These are phyloP conservation scores for Hydraecia micacea DNA, from an alignment of 2,888 invertebrate species.

Conservation along the genomic window DNA sequence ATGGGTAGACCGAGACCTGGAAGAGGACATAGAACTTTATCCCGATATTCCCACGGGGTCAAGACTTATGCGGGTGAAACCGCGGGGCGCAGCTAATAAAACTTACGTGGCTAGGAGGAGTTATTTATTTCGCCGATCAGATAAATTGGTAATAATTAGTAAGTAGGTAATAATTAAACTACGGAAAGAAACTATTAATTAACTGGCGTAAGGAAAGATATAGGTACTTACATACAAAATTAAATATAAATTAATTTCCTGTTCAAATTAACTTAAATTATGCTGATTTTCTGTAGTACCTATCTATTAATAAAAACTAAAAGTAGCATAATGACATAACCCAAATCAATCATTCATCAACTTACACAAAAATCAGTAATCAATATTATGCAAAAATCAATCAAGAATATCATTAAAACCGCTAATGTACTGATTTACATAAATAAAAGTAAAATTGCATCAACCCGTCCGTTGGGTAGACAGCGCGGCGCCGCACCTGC, in stretches of 20 bases:
- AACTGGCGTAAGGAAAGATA: not conserved
- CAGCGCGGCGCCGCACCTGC: conserved; percentile 83
- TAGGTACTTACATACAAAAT: no score
- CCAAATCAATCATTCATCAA: not conserved
- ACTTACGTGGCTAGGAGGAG: not conserved
- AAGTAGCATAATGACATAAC: conserved; percentile 22
- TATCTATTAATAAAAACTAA: not conserved
- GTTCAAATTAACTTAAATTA: conserved; percentile 21
- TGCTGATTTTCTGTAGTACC: not conserved
- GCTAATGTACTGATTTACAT: conserved; percentile 51
- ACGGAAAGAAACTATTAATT: not conserved
- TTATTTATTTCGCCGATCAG: not conserved
- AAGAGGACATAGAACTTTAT: no score
- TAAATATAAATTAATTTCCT: conserved; percentile 23
- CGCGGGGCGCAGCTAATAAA: no score
- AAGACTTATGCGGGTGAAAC: no score
- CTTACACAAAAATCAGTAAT: conserved; percentile 43
- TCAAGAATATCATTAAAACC: conserved; percentile 42
- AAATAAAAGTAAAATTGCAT: conserved; percentile 64
- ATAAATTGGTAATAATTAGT: not conserved
- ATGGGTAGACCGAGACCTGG: no score
- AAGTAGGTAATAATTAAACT: not conserved
- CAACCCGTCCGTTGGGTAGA: conserved; percentile 69
- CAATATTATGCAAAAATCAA: conserved; percentile 51
- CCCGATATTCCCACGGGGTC: no score